Evolutionary conservation across 2,113 vertebrate genomes (phyloP).

Genomic region (Colinus virginianus): DNA sequence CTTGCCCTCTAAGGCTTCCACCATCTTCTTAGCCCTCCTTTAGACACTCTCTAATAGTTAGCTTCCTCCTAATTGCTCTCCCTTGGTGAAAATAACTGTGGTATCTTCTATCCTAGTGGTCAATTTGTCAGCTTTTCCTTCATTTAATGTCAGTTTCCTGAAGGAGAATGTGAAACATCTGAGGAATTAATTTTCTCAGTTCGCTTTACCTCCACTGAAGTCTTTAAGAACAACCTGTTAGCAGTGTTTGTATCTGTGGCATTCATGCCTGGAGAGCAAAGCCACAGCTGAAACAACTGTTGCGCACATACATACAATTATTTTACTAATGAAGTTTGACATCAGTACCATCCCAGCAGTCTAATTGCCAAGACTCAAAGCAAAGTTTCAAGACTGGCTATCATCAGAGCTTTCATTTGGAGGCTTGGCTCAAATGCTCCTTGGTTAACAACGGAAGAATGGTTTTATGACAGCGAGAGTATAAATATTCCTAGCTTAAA

Average conservation of each 20-base stretch:
- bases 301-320: accelerated
- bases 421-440: background rate
- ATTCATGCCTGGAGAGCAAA: accelerated
- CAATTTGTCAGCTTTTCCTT: background rate
- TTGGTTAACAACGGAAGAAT: background rate
- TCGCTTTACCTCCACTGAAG: background rate
- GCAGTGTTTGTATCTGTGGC: too few species aligned
- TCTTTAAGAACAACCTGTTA: background rate
- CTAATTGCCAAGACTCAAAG: background rate
- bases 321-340: too few species aligned
- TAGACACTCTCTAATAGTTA: background rate
- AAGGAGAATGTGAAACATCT: background rate
- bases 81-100: background rate
- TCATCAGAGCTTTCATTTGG: background rate
- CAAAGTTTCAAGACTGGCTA: background rate
- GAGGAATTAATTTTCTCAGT: too few species aligned
- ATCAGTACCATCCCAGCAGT: background rate
- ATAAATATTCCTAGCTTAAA: background rate
- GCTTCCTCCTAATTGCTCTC: too few species aligned
- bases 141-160: background rate
- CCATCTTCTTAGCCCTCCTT: background rate
- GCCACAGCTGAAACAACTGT: background rate
- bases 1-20: background rate
- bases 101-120: background rate
- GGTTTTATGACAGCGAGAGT: background rate